These are phyloP conservation scores for Coptodon bakossiorum DNA, from an alignment of 2,113 vertebrate genomes.

Conservation along the genomic window DNA sequence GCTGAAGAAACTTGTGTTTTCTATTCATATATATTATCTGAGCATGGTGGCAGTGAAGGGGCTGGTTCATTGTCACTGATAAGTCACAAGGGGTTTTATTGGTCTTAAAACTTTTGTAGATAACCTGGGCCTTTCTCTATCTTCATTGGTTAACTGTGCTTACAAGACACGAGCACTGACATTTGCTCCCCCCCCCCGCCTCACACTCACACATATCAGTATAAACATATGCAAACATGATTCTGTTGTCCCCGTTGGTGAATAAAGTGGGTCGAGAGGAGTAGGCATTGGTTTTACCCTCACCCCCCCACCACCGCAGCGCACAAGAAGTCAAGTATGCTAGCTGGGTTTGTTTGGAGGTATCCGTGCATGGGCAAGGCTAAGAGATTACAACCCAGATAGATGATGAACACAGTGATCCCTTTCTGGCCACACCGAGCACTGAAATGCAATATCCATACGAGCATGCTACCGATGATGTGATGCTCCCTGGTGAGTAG, in stretches of 20 bases:
- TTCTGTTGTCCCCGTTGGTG: not conserved
- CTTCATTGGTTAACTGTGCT: conserved; percentile 4
- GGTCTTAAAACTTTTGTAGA: not conserved
- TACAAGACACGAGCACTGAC: not conserved
- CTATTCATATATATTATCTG: not conserved
- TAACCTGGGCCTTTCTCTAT: not conserved
- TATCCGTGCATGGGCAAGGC: conserved; percentile 14
- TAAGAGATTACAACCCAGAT: conserved; percentile 24
- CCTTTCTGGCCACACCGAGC: conserved; percentile 10
- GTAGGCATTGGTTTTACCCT: not conserved
- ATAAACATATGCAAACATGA: not conserved
- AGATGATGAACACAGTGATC: conserved; percentile 42
- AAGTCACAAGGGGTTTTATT: not conserved
- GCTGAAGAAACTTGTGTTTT: not conserved
- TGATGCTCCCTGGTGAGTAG: not conserved
- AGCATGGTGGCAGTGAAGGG: conserved; percentile 56
- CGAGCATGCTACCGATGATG: not conserved
- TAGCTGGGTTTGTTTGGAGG: conserved; percentile 46
- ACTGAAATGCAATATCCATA: not conserved
- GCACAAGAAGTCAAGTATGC: conserved; percentile 30
- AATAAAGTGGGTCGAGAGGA: not conserved
- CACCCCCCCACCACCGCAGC: not conserved
- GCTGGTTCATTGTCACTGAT: conserved; percentile 41
- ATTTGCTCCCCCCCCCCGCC: not conserved
- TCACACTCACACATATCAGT: not conserved